phyloP scores from a whole-genome alignment of 2,797 vertebrate genomes.

The Microcaecilia unicolor region DNA sequence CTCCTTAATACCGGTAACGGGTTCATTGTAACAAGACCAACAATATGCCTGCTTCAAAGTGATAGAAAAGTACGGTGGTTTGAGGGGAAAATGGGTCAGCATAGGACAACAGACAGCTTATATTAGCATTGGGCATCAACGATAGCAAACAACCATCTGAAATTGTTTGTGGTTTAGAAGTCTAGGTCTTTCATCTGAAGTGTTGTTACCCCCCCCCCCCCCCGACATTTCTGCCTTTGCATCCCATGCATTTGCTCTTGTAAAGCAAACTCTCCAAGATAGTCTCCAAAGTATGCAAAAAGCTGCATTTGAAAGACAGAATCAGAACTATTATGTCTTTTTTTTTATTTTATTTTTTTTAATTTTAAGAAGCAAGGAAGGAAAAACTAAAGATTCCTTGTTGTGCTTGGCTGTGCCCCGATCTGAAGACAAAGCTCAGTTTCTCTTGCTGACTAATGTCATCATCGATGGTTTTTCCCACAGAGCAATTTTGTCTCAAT shows the following conservation, averaged over 20 bases:
- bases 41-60: neutral
- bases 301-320: conserved; percentile 31
- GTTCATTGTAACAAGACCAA: neutral
- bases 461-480: conserved; percentile 34
- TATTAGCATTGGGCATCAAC: no score
- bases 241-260: neutral
- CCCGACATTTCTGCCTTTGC: neutral
- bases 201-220: no score
- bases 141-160: no score
- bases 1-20: conserved; percentile 7
- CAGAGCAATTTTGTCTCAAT: conserved; percentile 37
- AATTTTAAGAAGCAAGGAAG: conserved; percentile 27
- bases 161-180: no score
- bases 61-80: neutral
- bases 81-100: neutral
- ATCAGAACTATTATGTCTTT: conserved; percentile 28
- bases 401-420: conserved; percentile 29
- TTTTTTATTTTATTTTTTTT: neutral
- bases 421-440: conserved; percentile 37
- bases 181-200: no score
- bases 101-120: neutral
- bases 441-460: conserved; percentile 45
- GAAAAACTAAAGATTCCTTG: conserved; percentile 41
- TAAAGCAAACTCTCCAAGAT: no score
- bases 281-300: conserved; percentile 17